These are phyloP conservation scores for Polia nebulosa DNA, from an alignment of 2,888 invertebrate species.

Conservation along the genomic window DNA sequence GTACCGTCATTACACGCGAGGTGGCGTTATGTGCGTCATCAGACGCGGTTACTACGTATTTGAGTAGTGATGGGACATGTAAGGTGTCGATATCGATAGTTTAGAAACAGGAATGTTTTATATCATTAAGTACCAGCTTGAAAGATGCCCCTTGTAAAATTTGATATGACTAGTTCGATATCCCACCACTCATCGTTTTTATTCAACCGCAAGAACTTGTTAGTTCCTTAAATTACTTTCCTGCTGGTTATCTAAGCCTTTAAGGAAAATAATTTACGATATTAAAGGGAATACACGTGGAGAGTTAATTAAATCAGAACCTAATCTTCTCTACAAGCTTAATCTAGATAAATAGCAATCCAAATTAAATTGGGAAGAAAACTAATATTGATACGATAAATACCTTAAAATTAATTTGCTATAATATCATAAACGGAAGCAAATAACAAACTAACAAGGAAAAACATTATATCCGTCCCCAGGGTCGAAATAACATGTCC, in stretches of 20 bases:
- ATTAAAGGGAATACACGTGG: background rate
- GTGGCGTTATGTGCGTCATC: conserved; percentile 65
- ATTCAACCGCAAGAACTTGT: background rate
- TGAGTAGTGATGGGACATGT: conserved; percentile 61
- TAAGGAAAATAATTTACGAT: background rate
- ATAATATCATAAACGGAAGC: conserved; percentile 2
- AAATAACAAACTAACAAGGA: conserved; percentile 24
- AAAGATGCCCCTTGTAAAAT: no score
- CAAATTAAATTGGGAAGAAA: background rate
- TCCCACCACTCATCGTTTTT: no score
- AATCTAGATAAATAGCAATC: background rate
- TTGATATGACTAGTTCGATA: no score
- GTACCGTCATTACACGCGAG: conserved; percentile 63
- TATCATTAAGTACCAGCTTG: no score
- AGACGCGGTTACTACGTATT: conserved; percentile 69
- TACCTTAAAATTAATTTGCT: conserved; percentile 11
- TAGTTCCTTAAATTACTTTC: background rate
- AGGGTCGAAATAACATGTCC: conserved; percentile 36
- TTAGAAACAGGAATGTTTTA: background rate
- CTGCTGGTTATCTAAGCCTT: background rate
- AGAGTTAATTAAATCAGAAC: background rate
- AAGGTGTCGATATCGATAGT: conserved; percentile 39
- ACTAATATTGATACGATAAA: background rate
- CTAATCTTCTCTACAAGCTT: background rate
- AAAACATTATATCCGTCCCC: conserved; percentile 37